Percentiles rank a stretch among this genome's conserved stretches.
phyloP scores from a whole-genome alignment of 2,888 invertebrate species.

The Eupeodes latifasciatus region DNA sequence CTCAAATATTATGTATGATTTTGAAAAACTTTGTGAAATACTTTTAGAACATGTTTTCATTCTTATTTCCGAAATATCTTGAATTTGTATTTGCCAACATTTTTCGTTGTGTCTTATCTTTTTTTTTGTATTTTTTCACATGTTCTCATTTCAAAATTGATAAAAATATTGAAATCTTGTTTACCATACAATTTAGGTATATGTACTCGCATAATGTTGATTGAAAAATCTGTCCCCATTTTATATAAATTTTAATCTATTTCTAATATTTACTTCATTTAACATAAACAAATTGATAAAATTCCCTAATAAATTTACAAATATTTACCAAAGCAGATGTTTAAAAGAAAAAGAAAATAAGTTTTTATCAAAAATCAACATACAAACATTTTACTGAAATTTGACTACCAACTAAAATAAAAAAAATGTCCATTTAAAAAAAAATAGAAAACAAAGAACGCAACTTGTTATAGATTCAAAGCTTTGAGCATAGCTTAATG shows the following conservation, averaged over 20 bases:
- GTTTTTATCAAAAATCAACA: constrained; percentile 68
- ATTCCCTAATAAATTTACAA: neutral
- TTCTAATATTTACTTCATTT: constrained; percentile 26
- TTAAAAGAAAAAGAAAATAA: constrained; percentile 23
- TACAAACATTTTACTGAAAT: constrained; percentile 37
- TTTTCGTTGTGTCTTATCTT: no score
- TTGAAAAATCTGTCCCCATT: constrained; percentile 16
- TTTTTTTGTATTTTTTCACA: constrained; percentile 9
- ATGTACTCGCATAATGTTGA: neutral
- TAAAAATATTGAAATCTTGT: constrained; percentile 27
- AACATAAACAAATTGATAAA: constrained; percentile 19
- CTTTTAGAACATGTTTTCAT: neutral
- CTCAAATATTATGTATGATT: no score
- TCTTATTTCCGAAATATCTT: neutral
- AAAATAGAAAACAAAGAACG: constrained; percentile 31
- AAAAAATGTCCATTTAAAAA: constrained; percentile 7
- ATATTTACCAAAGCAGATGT: constrained; percentile 63
- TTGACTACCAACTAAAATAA: constrained; percentile 54
- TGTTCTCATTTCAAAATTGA: constrained; percentile 18
- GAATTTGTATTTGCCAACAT: no score
- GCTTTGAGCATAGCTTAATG: constrained; percentile 51
- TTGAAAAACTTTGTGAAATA: no score
- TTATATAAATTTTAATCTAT: constrained; percentile 6
- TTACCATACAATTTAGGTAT: neutral
- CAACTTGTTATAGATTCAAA: constrained; percentile 35